These are phyloP conservation scores for Pseudochirops corinnae DNA, from an alignment of 2,797 vertebrate species.

Conservation along the genomic window DNA sequence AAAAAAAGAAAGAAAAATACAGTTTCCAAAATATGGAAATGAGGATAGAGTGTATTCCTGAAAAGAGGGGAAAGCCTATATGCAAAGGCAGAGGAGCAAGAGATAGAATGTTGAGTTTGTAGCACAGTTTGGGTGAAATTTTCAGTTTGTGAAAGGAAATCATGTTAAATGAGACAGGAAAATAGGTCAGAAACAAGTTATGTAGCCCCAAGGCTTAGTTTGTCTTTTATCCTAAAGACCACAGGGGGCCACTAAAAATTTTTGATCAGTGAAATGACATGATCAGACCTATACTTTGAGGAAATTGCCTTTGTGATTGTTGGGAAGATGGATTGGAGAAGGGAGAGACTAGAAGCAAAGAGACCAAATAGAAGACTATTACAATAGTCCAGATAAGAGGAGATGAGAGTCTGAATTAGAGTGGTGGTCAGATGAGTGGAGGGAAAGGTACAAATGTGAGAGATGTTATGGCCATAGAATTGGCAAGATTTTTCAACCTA, in stretches of 20 bases:
- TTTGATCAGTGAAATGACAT: constrained; percentile 1
- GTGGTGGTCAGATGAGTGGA: not conserved
- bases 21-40: not conserved
- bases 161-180: not conserved
- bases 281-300: constrained; percentile 1
- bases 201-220: not conserved
- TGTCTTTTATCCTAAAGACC: constrained; percentile 13
- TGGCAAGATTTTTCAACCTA: not conserved
- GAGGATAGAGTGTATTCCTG: not conserved
- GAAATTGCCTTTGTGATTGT: not conserved
- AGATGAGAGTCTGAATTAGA: not conserved
- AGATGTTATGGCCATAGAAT: not conserved
- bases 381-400: not conserved
- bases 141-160: not conserved
- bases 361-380: not conserved
- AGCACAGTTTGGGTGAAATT: not conserved
- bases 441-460: not conserved
- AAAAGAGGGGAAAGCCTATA: not conserved
- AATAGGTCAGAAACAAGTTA: not conserved
- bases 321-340: not conserved
- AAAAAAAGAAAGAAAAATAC: not conserved
- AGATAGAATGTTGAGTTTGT: not conserved
- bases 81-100: not conserved
- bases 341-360: not conserved
- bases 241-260: constrained; percentile 5